phyloP scores from a whole-genome alignment of 2,797 vertebrate genomes.

The Chaetodon trifasciatus region DNA sequence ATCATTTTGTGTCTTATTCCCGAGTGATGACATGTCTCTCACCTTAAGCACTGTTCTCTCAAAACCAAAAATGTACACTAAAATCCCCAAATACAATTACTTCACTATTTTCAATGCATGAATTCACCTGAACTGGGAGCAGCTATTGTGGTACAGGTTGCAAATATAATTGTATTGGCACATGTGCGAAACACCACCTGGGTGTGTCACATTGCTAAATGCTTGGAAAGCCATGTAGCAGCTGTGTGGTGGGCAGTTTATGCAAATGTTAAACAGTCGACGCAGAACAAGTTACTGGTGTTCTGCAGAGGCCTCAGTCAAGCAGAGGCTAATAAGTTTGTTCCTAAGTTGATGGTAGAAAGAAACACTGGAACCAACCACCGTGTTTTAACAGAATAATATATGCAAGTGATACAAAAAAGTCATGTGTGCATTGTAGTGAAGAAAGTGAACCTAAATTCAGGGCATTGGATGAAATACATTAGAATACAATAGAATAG shows the following conservation, averaged over 20 bases:
- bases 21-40: not conserved
- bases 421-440: not conserved
- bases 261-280: not conserved
- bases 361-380: not conserved
- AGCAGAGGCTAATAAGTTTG: not conserved
- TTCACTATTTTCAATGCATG: not conserved
- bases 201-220: not conserved
- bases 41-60: not conserved
- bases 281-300: not conserved
- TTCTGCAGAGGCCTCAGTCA: not conserved
- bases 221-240: slow-evolving; percentile 9
- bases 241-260: not conserved
- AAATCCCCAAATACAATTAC: not conserved
- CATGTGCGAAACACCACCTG: slow-evolving; percentile 22
- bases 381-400: not conserved
- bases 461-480: too few relatives aligned
- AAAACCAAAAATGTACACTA: slow-evolving; percentile 1
- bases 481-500: not conserved
- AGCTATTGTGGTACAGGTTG: slow-evolving; percentile 18
- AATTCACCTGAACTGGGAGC: not conserved
- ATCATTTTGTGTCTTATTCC: not conserved
- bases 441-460: not conserved
- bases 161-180: slow-evolving; percentile 10
- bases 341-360: not conserved
- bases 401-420: not conserved